Evolutionary conservation across 2,888 invertebrate species (phyloP), one percentile per base, ranked within the genome.

Genomic region (Ormia ochracea): DNA sequence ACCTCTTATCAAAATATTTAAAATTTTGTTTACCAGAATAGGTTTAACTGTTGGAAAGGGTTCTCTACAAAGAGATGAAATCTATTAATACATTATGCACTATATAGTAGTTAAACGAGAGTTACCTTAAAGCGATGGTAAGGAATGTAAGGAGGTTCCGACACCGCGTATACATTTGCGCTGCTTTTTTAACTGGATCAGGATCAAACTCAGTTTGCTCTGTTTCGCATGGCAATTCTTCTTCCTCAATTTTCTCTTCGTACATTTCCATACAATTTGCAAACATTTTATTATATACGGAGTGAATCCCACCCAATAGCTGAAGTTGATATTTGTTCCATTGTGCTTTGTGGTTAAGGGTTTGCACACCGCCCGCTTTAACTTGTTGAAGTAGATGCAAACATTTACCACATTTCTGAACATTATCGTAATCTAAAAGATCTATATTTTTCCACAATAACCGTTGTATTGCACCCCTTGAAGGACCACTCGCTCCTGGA

Each of bases 321-420:
- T 85, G 83, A 2, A 83, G 54, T 63, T 87, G 86, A 74, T 86
- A 86, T 10, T 69, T 83, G 54, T 84, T 83, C 88, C 88, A 88
- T 12, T 86, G 82, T 0, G 75, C 78, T 81, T 87, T 87, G 41
- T 86, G 83, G 56, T 83, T 87, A 1, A 84, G 73, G 3, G 85
- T 86, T 33, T 84, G 84, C 36, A 84, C 83, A 7, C 85, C 86
- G 12, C 87, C 86, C 7, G 86, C 87, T 59, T 86, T 83, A 1
- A 87, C 83, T 79, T 87, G 87, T 70, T 87, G 88, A n/a, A 88
- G 58, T 21, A 88, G 83, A 72, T 87, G 88, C 12, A 85, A 82
- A 56, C 88, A 88, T 79, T 86, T 87, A 3, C 85, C 87, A n/a
- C 84, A 84, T 66, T 75, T 79, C 0, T 73, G 7, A 4, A 85